These are phyloP conservation scores for Aethes cnicana DNA, from an alignment of 2,888 invertebrate species.

Conservation along the genomic window DNA sequence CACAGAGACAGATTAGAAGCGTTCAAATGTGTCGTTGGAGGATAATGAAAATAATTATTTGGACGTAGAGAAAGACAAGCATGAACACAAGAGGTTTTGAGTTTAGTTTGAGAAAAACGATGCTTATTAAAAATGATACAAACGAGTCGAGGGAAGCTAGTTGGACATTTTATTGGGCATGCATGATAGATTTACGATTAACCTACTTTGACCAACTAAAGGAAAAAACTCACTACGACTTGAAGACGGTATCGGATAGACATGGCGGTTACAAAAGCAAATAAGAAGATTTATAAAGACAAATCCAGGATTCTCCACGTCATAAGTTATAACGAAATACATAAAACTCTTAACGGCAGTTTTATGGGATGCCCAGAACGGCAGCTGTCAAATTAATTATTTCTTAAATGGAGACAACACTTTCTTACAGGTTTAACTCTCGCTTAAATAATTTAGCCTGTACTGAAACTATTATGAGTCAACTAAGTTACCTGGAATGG, in stretches of 20 bases:
- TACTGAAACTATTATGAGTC: conserved; percentile 1
- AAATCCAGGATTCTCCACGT: conserved; percentile 1
- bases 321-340: conserved; percentile 6
- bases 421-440: conserved; percentile 15
- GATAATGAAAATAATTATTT: no score
- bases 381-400: conserved; percentile 24
- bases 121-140: no score
- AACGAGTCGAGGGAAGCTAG: not conserved
- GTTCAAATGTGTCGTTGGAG: no score
- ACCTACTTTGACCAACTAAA: no score
- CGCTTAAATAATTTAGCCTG: conserved; percentile 17
- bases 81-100: no score
- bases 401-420: conserved; percentile 22
- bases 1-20: no score
- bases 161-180: no score
- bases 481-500: not conserved
- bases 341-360: conserved; percentile 27
- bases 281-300: conserved; percentile 1
- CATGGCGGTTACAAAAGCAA: not conserved
- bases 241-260: no score
- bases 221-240: no score
- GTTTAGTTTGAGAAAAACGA: no score
- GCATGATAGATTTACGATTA: no score
- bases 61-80: no score
- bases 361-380: conserved; percentile 21